Evolutionary conservation across 2,113 vertebrate genomes (phyloP).

Genomic region (Pygoscelis antarcticus): DNA sequence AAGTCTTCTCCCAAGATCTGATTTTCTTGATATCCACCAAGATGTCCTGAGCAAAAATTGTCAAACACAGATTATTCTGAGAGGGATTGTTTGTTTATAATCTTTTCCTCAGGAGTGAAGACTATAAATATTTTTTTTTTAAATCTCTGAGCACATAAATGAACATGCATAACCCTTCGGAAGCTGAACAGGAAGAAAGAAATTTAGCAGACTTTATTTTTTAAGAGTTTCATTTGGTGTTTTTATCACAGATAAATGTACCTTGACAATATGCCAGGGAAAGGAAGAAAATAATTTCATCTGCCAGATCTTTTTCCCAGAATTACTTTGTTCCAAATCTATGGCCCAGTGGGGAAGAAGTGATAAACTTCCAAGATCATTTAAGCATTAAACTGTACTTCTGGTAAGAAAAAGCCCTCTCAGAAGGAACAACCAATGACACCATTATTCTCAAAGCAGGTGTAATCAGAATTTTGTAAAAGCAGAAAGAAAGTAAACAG

Average conservation of each 20-base stretch:
- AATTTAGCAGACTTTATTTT: background rate
- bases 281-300: slow-evolving; percentile 32
- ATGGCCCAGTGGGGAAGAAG: slow-evolving; percentile 20
- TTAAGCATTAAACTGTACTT: background rate
- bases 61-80: background rate
- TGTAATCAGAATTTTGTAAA: slow-evolving; percentile 1
- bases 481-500: background rate
- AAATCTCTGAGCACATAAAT: background rate
- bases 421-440: background rate
- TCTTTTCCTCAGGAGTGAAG: background rate
- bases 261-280: background rate
- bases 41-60: background rate
- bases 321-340: slow-evolving; percentile 31
- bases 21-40: background rate
- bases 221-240: background rate
- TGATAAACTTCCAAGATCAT: slow-evolving; percentile 22
- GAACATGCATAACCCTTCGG: background rate
- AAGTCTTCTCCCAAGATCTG: background rate
- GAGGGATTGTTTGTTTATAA: background rate
- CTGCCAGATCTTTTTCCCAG: background rate
- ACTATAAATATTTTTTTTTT: background rate
- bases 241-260: slow-evolving; percentile 11
- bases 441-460: background rate
- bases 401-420: background rate
- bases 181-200: background rate